Conservation (phyloP, 2,113 vertebrate genomes). For the Oreochromis aureus region DNA sequence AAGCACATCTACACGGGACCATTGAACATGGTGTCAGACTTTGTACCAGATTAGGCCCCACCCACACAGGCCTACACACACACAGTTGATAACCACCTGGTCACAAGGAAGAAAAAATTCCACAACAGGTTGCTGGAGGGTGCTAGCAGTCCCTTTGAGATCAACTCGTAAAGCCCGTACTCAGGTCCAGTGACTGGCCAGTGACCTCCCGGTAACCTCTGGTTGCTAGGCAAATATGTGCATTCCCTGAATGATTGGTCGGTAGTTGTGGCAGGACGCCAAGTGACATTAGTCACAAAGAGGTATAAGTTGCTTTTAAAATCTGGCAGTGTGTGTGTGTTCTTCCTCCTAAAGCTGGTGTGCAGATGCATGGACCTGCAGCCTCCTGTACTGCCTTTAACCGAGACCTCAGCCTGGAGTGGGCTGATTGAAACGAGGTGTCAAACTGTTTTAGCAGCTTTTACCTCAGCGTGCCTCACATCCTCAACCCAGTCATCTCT, state of each 20-base stretch:
- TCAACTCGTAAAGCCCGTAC: neutral
- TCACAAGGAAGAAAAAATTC: neutral
- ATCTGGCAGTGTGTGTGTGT: neutral
- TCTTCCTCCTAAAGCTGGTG: neutral
- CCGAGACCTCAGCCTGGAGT: neutral
- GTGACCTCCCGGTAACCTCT: neutral
- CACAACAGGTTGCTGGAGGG: neutral
- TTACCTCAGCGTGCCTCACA: neutral
- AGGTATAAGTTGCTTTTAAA: rapidly evolving
- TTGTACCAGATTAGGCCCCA: neutral
- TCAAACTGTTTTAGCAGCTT: slow-evolving; percentile 31
- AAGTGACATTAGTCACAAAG: rapidly evolving
- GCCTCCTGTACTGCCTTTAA: neutral
- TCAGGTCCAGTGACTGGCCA: neutral
- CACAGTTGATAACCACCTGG: too few species aligned
- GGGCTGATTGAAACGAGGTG: neutral
- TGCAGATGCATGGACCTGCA: neutral
- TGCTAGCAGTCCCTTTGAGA: neutral
- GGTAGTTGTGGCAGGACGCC: neutral
- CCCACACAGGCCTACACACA: too few species aligned
- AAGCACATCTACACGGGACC: neutral
- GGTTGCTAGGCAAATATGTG: neutral
- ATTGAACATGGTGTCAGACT: neutral
- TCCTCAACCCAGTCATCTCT: neutral
- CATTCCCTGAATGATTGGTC: rapidly evolving